Conservation (phyloP, 2,888 invertebrate genomes). For the Priocnemis perturbator region DNA sequence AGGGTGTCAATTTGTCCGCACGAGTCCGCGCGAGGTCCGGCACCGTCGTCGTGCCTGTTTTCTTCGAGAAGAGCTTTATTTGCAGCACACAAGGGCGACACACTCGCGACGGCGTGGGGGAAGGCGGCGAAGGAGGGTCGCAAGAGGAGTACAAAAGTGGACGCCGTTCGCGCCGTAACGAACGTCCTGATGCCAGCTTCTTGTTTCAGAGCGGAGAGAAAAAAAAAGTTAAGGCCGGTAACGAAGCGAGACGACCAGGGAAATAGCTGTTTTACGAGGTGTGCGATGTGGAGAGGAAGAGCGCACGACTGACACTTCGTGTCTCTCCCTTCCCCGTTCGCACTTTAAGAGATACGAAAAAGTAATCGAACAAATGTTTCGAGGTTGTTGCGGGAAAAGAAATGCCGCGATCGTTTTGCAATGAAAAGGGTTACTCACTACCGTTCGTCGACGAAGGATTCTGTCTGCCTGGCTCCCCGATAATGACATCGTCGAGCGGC, state of each 20-base stretch:
- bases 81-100: constrained; percentile 64
- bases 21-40: constrained; percentile 43
- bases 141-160: constrained; percentile 53
- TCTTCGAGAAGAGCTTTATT: constrained; percentile 69
- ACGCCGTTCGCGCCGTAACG: constrained; percentile 62
- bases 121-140: constrained; percentile 19
- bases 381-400: too few relatives aligned
- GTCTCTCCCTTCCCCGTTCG: too few relatives aligned
- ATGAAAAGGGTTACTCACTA: too few relatives aligned
- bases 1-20: constrained; percentile 65
- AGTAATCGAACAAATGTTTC: too few relatives aligned
- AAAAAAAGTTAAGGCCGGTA: constrained; percentile 49
- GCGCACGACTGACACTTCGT: too few relatives aligned
- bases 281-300: constrained; percentile 9
- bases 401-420: too few relatives aligned
- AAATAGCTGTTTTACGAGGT: constrained; percentile 46
- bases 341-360: too few relatives aligned
- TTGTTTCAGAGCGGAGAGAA: constrained; percentile 64
- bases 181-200: constrained; percentile 70
- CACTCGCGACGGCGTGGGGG: constrained; percentile 26
- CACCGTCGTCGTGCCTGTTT: constrained; percentile 58
- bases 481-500: too few relatives aligned
- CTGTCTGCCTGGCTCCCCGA: too few relatives aligned
- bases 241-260: constrained; percentile 47
- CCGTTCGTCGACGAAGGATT: too few relatives aligned